phyloP scores from a whole-genome alignment of 2,888 invertebrate species.

The Pediacus dermestoides region DNA sequence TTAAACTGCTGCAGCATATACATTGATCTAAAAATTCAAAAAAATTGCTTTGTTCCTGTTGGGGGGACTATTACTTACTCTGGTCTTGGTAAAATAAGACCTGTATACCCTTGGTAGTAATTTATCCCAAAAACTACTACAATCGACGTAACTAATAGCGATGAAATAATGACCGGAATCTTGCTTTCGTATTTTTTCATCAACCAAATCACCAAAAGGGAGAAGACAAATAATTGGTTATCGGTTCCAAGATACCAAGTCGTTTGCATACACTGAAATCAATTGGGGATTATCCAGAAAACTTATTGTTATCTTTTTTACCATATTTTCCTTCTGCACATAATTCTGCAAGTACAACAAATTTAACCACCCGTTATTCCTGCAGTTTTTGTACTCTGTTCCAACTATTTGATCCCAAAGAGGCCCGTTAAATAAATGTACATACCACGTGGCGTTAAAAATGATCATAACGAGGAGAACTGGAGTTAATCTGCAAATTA shows the following conservation, averaged over 20 bases:
- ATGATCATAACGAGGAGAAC: slow-evolving; percentile 27
- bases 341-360: slow-evolving; percentile 36
- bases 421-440: slow-evolving; percentile 33
- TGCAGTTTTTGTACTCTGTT: slow-evolving; percentile 31
- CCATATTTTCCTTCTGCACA: slow-evolving; percentile 31
- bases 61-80: background rate
- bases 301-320: slow-evolving; percentile 12
- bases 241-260: slow-evolving; percentile 37
- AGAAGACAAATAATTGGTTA: slow-evolving; percentile 22
- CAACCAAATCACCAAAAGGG: slow-evolving; percentile 1
- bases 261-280: slow-evolving; percentile 32
- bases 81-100: slow-evolving; percentile 1
- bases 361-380: slow-evolving; percentile 38
- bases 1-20: slow-evolving; percentile 7
- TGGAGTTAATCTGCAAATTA: slow-evolving; percentile 33
- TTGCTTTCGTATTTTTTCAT: slow-evolving; percentile 2
- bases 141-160: background rate
- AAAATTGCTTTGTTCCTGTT: background rate
- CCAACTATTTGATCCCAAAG: slow-evolving; percentile 33
- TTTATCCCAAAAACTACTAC: slow-evolving; percentile 23
- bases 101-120: slow-evolving; percentile 24
- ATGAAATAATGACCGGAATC: background rate
- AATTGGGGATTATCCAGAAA: background rate
- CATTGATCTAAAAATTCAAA: background rate
- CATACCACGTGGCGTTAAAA: slow-evolving; percentile 33